Evolutionary conservation across 2,888 invertebrate genomes (phyloP), one percentile per base, ranked within the genome.

Genomic region (Chymomyza caudatula): DNA sequence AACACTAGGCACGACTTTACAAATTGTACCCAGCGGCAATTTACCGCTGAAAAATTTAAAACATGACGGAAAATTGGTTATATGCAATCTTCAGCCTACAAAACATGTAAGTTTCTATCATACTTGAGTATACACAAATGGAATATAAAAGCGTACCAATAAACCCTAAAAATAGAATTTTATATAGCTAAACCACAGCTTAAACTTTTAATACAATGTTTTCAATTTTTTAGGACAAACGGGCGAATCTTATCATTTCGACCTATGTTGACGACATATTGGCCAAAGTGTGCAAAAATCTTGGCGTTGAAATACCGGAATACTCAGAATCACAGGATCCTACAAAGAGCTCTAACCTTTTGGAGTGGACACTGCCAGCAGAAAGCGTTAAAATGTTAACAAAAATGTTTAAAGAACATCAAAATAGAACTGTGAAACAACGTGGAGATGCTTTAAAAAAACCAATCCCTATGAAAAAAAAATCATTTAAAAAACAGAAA

Each of bases 41-140:
- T 91, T 99, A 76, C 99, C 99, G 3, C 90, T 98, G 42, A 94
- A 94, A 87, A 95, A 95, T 69, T 94, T 95, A 78, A 96, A 96
- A 88, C 95, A 95, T 88, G 95, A 94, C 22, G 98, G 98, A 3
- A 95, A 95, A 89, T 91, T 99, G 60, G 96, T 96, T 17, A 96
- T 99, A 80, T 96, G 98, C 73, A 99, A 99, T 91, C 92, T 99
- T 60, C 99, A 99, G 89, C 95, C 96, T n/a, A 99, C 99, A 2
- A 98, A 98, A 92, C 97, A 98, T 91, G 97, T 97, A 92, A 92
- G 76, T 11, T 2, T 29, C n/a, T 3, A 13, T 15, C 17, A 51
- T 15, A 37, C 37, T 8, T 4, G 22, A 17, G 6, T 11, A 13
- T 0, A 11, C 1, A 4, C 2, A 5, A 17, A 13, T 17, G 17